Base-by-base conservation (phyloP, 2,888 invertebrate species). In the Scaptomyza polygonia region DNA sequence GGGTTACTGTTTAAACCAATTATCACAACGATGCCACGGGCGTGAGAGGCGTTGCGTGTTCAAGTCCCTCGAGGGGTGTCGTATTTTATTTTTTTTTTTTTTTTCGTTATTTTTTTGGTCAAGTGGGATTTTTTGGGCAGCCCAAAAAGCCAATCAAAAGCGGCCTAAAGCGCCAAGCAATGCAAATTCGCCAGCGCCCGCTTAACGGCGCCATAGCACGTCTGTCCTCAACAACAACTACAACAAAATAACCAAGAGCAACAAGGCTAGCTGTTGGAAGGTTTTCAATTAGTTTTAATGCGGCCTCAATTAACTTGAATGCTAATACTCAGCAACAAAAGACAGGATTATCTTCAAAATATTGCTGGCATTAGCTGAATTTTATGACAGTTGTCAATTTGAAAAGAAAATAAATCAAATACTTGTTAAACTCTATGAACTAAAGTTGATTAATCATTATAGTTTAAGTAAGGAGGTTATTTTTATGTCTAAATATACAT, bases 1-100 rank as follows among this genome's bases (percentile, higher is more conserved):
- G 67, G 73, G 71, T 84, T 84, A 83, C 84, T 86, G 70, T 84
- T 80, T 86, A 84, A 88, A 86, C 88, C 76, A 88, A 88, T 84
- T 88, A 84, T 86, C 88, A 77, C 72, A 55, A 69, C 68, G 54
- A 45, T 47, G 52, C 51, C 49, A 34, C 8, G 51, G 42, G 55
- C 36, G 64, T 66, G 45, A 51, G 48, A 43, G 57, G 53, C 76
- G 16, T 57, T 67, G 64, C 77, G 70, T 77, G 76, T 54, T 40
- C 21, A 32, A 42, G 45, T 72, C 82, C 64, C 79, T 30, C 49
- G 39, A 9, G 72, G 45, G 78, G 49, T 32, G n/a, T 21, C 32
- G 54, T 32, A 51, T 45, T 39, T 40, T 43, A 25, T 14, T 2
- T 32, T n/a, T 18, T 18, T 30, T 47, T 59, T 30, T 29, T 67